Conservation (phyloP, 2,888 invertebrate genomes). For the Spisula solida region DNA sequence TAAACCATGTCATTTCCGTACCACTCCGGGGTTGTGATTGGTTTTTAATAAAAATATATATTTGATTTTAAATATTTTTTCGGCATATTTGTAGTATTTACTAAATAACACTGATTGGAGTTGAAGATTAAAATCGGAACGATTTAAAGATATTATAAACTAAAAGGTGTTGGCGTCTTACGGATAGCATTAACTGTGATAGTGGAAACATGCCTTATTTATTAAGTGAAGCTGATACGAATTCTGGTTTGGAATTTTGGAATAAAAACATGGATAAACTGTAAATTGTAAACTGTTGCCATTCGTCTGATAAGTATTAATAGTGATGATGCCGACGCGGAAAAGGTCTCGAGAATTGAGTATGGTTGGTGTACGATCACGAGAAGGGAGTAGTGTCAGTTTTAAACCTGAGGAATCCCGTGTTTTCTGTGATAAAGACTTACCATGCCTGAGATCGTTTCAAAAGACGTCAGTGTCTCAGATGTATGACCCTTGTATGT, state of each 20-base stretch:
- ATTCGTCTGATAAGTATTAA: background rate
- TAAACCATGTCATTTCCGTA: background rate
- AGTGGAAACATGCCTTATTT: background rate
- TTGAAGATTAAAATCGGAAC: no score
- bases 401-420: background rate
- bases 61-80: background rate
- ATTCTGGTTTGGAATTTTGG: background rate
- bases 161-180: no score
- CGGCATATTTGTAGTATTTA: no score
- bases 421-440: slow-evolving; percentile 1
- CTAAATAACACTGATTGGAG: no score
- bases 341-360: background rate
- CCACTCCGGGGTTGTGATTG: background rate
- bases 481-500: background rate
- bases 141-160: no score
- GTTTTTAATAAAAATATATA: no score
- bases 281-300: background rate
- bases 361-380: background rate
- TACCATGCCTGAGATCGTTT: background rate
- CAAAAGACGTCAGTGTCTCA: background rate
- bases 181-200: no score
- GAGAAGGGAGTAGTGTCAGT: background rate
- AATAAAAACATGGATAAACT: background rate
- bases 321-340: background rate
- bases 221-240: background rate